Conservation (phyloP, 2,888 invertebrate genomes). For the Petrolisthes cinctipes region DNA sequence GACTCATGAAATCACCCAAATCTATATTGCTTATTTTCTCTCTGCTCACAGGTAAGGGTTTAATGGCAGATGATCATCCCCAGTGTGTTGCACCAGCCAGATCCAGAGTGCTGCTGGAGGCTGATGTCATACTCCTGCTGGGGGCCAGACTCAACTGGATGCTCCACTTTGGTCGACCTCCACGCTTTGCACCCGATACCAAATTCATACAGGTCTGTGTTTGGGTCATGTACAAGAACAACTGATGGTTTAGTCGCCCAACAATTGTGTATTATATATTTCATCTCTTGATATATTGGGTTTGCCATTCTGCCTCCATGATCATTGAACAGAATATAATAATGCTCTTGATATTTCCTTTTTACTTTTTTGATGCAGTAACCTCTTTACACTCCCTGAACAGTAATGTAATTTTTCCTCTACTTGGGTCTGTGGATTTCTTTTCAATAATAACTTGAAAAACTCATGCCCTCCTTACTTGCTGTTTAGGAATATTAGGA, state of each 20-base stretch:
- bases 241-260: not conserved
- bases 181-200: constrained; percentile 84
- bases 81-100: constrained; percentile 88
- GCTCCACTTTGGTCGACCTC: constrained; percentile 92
- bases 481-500: no score
- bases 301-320: no score
- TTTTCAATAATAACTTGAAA: no score
- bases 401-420: no score
- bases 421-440: no score
- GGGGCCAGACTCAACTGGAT: constrained; percentile 98
- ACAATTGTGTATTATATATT: not conserved
- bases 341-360: no score
- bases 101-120: constrained; percentile 85
- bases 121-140: constrained; percentile 88
- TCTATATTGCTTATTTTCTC: no score
- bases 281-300: not conserved
- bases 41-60: constrained; percentile 51
- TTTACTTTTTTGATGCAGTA: no score
- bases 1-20: no score
- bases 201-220: constrained; percentile 85
- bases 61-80: constrained; percentile 72
- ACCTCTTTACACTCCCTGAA: no score
- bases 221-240: not conserved
- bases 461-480: no score
- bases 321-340: not conserved